Conservation (phyloP, 2,113 vertebrate genomes). For the Mola mola region DNA sequence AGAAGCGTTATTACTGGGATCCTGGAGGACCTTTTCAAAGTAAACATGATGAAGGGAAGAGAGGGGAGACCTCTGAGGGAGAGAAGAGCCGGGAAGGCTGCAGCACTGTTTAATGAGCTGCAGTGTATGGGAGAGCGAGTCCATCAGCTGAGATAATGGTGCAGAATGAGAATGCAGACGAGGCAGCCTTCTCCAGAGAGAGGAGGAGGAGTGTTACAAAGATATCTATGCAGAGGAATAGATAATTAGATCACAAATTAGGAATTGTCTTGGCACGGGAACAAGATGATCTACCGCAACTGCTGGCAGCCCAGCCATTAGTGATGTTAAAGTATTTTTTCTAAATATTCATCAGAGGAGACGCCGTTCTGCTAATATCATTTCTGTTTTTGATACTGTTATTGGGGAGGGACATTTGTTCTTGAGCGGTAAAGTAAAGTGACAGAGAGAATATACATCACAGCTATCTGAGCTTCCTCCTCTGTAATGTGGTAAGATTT, state of each 20-base stretch:
- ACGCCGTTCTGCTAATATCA: conserved; percentile 4
- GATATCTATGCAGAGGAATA: conserved; percentile 35
- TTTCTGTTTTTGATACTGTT: conserved; percentile 6
- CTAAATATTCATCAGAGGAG: neutral
- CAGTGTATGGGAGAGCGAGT: conserved; percentile 38
- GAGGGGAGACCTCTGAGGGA: conserved; percentile 13
- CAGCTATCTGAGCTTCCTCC: conserved; percentile 29
- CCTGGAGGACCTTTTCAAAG: conserved; percentile 65
- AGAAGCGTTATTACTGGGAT: conserved; percentile 29
- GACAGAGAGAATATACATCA: neutral
- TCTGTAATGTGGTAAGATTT: conserved; percentile 29
- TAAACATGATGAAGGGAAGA: conserved; percentile 55
- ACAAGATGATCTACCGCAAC: neutral
- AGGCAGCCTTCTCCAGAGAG: conserved; percentile 15
- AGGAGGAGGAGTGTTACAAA: conserved; percentile 3
- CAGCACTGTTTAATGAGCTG: conserved; percentile 63
- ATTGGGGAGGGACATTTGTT: conserved; percentile 14
- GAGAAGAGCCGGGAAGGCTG: conserved; percentile 4
- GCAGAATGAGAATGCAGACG: conserved; percentile 44
- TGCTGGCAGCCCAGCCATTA: conserved; percentile 1
- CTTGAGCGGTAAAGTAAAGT: neutral
- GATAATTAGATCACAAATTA: conserved; percentile 35
- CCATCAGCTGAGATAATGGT: conserved; percentile 54
- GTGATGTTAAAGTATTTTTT: neutral
- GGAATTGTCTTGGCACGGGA: conserved; percentile 8